Conservation (phyloP, 1,140 invertebrate species). For the Conus betulinus region DNA sequence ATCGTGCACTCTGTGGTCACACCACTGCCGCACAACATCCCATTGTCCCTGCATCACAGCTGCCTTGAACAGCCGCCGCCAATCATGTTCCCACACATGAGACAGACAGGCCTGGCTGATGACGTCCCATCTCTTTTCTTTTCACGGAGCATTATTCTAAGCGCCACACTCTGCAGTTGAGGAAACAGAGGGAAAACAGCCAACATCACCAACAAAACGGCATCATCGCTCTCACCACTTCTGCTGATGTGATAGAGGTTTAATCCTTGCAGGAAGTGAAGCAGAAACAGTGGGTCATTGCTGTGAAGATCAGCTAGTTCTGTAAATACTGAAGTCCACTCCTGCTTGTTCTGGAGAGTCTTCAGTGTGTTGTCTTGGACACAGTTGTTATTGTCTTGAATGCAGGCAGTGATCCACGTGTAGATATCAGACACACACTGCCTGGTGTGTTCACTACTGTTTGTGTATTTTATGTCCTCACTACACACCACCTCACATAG, state of each 20-base stretch:
- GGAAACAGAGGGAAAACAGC: background rate
- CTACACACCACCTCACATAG: background rate
- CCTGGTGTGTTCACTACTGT: background rate
- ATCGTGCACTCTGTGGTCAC: background rate
- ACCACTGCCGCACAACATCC: background rate
- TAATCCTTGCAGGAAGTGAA: background rate
- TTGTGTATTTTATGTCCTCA: background rate
- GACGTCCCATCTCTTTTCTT: constrained; percentile 2
- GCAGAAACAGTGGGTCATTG: background rate
- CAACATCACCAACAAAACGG: background rate
- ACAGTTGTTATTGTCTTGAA: background rate
- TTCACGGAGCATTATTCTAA: background rate
- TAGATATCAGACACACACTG: background rate
- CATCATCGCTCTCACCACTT: background rate
- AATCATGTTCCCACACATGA: constrained; percentile 2
- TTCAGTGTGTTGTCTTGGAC: background rate
- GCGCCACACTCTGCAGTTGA: background rate
- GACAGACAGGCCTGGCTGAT: background rate
- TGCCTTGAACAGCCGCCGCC: constrained; percentile 4
- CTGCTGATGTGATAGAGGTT: background rate
- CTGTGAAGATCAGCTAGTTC: background rate
- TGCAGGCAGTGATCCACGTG: background rate
- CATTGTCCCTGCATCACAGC: constrained; percentile 5
- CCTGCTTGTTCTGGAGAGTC: background rate
- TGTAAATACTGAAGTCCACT: background rate